phyloP scores from a whole-genome alignment of 2,797 vertebrate species.

The Lacerta agilis region DNA sequence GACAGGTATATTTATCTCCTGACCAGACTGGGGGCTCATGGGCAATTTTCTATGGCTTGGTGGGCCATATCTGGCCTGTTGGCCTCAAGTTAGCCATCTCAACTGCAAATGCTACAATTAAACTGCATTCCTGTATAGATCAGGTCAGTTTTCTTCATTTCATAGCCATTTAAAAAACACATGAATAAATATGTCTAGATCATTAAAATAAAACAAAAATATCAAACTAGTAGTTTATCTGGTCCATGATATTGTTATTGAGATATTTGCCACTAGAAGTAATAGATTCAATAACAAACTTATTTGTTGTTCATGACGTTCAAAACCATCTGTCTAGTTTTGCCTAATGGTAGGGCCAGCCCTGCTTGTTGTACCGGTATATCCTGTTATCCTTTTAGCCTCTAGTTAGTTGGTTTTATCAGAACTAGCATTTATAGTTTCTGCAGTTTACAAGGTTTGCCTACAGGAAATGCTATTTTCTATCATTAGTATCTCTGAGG shows the following conservation, averaged over 20 bases:
- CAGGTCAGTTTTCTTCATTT: conserved; percentile 38
- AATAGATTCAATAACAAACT: too few species aligned
- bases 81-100: too few species aligned
- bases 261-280: not conserved
- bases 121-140: conserved; percentile 29
- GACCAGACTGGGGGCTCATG: too few species aligned
- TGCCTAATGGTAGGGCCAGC: not conserved
- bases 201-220: conserved; percentile 13
- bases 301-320: not conserved
- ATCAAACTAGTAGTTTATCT: conserved; percentile 20
- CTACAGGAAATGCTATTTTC: not conserved
- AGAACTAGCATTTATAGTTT: conserved; percentile 23
- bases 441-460: conserved; percentile 3
- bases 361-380: not conserved
- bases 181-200: conserved; percentile 52
- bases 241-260: not conserved
- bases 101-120: not conserved
- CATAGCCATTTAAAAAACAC: conserved; percentile 18
- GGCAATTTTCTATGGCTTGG: too few species aligned
- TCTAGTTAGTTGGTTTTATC: conserved; percentile 39
- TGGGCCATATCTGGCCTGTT: too few species aligned
- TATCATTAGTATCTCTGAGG: not conserved
- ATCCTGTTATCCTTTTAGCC: conserved; percentile 25
- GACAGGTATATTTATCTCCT: too few species aligned
- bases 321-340: not conserved